phyloP scores from a whole-genome alignment of 1,140 invertebrate species.

The Listronotus oregonensis region DNA sequence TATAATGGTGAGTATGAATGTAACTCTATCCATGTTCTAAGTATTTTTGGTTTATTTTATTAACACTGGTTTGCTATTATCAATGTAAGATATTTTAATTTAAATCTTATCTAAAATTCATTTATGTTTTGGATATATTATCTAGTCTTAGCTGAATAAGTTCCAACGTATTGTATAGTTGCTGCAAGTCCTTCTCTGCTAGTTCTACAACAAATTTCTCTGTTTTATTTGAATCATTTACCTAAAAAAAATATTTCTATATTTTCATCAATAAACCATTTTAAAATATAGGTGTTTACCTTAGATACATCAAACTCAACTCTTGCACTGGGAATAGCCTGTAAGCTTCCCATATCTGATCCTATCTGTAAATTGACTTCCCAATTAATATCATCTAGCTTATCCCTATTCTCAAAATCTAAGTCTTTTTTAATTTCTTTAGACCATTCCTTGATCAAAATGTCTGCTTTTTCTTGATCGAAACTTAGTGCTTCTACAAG shows the following conservation, averaged over 20 bases:
- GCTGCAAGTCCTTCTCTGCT: constrained; percentile 42
- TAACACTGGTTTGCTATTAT: too few species aligned
- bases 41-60: too few species aligned
- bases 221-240: constrained; percentile 26
- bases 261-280: neutral
- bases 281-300: constrained; percentile 11
- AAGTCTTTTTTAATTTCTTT: constrained; percentile 44
- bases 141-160: constrained; percentile 51
- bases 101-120: constrained; percentile 4
- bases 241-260: constrained; percentile 8
- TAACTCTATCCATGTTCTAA: too few species aligned
- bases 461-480: constrained; percentile 47
- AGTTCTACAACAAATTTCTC: constrained; percentile 46
- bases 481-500: constrained; percentile 45
- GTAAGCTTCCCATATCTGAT: constrained; percentile 38
- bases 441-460: constrained; percentile 51
- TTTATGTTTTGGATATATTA: constrained; percentile 33
- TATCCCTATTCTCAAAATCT: constrained; percentile 46
- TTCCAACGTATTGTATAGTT: constrained; percentile 52
- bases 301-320: constrained; percentile 46
- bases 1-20: too few species aligned
- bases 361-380: constrained; percentile 47
- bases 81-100: too few species aligned
- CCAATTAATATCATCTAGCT: constrained; percentile 48
- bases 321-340: constrained; percentile 35